Conservation (phyloP, 2,113 vertebrate genomes). For the Mionectes macconnelli region DNA sequence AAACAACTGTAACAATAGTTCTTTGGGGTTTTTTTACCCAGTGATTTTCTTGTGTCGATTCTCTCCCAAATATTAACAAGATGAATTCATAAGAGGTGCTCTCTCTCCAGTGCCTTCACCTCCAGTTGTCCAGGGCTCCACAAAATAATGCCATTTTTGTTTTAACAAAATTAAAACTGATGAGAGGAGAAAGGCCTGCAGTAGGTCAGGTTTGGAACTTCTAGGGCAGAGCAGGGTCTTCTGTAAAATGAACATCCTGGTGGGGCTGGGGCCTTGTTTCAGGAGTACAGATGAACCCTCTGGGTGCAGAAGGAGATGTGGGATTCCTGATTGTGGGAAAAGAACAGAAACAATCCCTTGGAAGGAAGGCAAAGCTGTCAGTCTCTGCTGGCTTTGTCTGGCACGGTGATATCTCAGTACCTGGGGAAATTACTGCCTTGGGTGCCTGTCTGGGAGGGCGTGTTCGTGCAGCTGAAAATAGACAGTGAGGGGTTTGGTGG, state of each 20-base stretch:
- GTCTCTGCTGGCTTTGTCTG: not conserved
- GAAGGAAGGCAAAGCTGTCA: not conserved
- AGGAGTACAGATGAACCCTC: not conserved
- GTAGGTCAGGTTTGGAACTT: not conserved
- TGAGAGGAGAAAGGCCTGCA: not conserved
- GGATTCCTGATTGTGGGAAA: not conserved
- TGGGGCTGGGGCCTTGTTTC: not conserved
- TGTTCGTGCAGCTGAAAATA: not conserved
- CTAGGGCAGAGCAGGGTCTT: not conserved
- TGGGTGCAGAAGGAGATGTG: not conserved
- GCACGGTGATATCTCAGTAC: not conserved
- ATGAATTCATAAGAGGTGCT: not conserved
- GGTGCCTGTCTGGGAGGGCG: not conserved
- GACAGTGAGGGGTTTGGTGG: not conserved
- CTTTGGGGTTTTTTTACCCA: accelerated
- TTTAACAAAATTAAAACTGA: not conserved
- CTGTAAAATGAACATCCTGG: not conserved
- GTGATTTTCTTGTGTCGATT: not conserved
- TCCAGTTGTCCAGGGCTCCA: not conserved
- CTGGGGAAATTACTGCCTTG: not conserved
- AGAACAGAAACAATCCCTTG: not conserved
- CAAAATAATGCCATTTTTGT: not conserved
- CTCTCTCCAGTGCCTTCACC: not conserved
- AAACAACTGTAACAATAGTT: not conserved
- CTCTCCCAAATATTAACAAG: not conserved